A percentile compares a stretch with the other conserved stretches of the same genome.
phyloP scores from a whole-genome alignment of 2,888 invertebrate genomes.

The Melikaiella ostensackeni region DNA sequence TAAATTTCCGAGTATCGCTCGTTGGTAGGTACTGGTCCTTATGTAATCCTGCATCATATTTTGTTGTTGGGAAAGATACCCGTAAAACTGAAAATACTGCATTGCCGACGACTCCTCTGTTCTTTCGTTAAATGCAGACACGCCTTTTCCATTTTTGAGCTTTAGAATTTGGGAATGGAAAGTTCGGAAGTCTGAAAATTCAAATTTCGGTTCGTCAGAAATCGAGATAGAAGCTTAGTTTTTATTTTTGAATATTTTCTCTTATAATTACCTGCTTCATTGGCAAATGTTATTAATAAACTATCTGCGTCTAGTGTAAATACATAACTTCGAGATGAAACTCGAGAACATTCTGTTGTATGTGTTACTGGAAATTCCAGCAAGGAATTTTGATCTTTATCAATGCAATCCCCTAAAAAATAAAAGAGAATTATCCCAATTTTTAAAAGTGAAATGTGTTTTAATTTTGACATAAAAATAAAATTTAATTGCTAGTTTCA shows the following conservation, averaged over 20 bases:
- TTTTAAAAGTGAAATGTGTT: background rate
- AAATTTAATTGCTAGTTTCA: background rate
- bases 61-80: constrained; percentile 99
- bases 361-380: constrained; percentile 85
- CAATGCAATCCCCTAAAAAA: constrained; percentile 64
- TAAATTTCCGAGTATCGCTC: constrained; percentile 95
- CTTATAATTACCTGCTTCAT: constrained; percentile 78
- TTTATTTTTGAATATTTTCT: background rate
- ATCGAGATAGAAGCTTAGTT: background rate
- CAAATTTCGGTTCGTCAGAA: background rate
- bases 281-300: constrained; percentile 84
- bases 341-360: constrained; percentile 85
- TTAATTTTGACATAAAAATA: background rate
- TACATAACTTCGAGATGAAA: constrained; percentile 84
- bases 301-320: constrained; percentile 87
- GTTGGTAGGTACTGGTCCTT: constrained; percentile 98
- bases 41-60: constrained; percentile 99
- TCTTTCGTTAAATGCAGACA: constrained; percentile 94
- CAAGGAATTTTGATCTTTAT: constrained; percentile 74
- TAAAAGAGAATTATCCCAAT: constrained; percentile 21
- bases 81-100: constrained; percentile 99
- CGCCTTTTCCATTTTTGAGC: constrained; percentile 84
- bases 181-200: constrained; percentile 82
- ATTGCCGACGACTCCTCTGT: constrained; percentile 99
- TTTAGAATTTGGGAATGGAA: constrained; percentile 87